Base-by-base conservation (phyloP, 2,797 vertebrate species). In the Lindbergichthys nudifrons region DNA sequence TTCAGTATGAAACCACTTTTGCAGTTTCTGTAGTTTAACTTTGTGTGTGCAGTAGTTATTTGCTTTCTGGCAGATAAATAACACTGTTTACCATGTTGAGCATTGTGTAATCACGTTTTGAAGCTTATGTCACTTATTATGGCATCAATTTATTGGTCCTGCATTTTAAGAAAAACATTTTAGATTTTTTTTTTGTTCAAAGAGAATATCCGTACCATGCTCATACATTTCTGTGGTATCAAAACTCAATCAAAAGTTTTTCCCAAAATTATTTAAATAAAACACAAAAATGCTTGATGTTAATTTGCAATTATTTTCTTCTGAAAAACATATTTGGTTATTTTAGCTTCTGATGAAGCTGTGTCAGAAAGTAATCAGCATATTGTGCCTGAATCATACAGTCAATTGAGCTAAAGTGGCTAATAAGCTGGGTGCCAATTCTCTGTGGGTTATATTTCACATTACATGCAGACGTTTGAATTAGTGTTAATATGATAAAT, bases 401-500 rank as follows among this genome's bases (percentile, higher is more conserved):
- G 41, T 53, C 56, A 63, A 64, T 63, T n/a, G 19, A 21, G 45
- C 61, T 50, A 50, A 73, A 64, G 32, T 26, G 62, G 26, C 70
- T 42, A 18, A n/a, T 46, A 48, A 57, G 43, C 45, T 15, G 16
- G 45, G 42, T 12, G 61, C 26, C n/a, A 52, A 50, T 19, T 56
- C 70, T 47, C 70, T 57, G 52, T 11, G 45, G 61, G 36, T 64
- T 23, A 16, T 1, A 16, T 1, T 62, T 46, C 50, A 30, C 39
- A 30, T 60, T 41, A 60, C 57, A 42, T 19, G 23, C 48, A 41
- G 32, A 18, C 10, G 56, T 57, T 51, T 64, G n/a, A 48, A 57
- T 76, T 26, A 51, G 52, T 59, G 60, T 64, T 64, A 70, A 51
- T 70, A 21, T 57, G 30, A 65, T 16, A 26, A 57, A n/a, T 70